Evolutionary conservation across 1,140 invertebrate species (phyloP).

Genomic region (Saccostrea echinata): DNA sequence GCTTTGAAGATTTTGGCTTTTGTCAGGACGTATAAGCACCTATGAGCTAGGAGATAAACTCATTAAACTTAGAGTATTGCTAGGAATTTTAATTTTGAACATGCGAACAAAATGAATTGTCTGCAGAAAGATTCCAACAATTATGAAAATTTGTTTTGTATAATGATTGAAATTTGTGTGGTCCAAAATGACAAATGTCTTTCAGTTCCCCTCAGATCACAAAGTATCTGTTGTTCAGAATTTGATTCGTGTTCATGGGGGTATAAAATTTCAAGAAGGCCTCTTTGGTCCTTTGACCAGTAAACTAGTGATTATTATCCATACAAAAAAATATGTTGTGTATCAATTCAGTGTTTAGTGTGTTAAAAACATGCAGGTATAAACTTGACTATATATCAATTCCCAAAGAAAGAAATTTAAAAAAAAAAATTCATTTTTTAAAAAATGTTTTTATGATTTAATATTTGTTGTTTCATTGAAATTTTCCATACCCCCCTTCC

Average conservation of each 20-base stretch:
- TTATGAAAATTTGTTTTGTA: background rate
- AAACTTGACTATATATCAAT: background rate
- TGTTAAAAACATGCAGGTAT: slow-evolving; percentile 8
- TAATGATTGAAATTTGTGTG: background rate
- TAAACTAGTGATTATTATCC: slow-evolving; percentile 10
- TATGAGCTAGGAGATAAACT: too few species aligned
- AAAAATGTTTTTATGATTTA: background rate
- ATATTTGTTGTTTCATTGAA: background rate
- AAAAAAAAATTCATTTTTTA: background rate
- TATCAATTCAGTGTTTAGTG: slow-evolving; percentile 21
- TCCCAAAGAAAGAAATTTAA: background rate
- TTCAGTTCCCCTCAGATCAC: background rate
- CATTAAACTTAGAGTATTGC: too few species aligned
- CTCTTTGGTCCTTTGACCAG: background rate
- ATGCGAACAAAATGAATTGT: background rate
- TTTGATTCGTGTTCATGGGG: slow-evolving; percentile 24
- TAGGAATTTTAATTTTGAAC: too few species aligned
- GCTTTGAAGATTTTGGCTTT: slow-evolving; percentile 12
- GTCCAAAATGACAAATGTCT: background rate
- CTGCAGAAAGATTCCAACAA: background rate
- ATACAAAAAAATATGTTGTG: background rate
- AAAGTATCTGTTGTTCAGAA: slow-evolving; percentile 3
- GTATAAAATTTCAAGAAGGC: slow-evolving; percentile 24
- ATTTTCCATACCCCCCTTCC: background rate
- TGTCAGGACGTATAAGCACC: too few species aligned